phyloP scores from a whole-genome alignment of 2,888 invertebrate genomes.

The Loripinus fragilis region DNA sequence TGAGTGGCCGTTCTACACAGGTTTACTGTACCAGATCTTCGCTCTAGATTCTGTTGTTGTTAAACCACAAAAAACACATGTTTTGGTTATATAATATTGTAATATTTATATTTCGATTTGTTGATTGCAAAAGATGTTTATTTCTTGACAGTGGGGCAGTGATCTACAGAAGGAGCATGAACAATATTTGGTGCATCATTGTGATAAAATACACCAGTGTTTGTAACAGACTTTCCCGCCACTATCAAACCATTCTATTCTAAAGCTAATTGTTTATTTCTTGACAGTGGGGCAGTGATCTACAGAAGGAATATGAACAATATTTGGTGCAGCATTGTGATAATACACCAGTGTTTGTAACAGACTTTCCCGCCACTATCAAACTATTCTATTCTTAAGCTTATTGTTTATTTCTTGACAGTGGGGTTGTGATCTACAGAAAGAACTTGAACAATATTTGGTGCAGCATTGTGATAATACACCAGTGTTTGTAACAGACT shows the following conservation, averaged over 20 bases:
- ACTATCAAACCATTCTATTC: slow-evolving; percentile 98
- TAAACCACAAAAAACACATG: too few relatives aligned
- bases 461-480: slow-evolving; percentile 88
- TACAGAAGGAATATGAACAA: slow-evolving; percentile 96
- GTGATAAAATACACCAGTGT: slow-evolving; percentile 90
- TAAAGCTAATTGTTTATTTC: slow-evolving; percentile 87
- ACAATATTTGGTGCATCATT: slow-evolving; percentile 90
- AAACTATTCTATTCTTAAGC: slow-evolving; percentile 98
- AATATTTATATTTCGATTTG: too few relatives aligned
- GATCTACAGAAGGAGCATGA: slow-evolving; percentile 95
- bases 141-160: slow-evolving; percentile 84
- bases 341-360: slow-evolving; percentile 92
- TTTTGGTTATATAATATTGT: too few relatives aligned
- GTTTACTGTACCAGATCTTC: too few relatives aligned
- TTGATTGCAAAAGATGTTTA: too few relatives aligned
- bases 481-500: slow-evolving; percentile 95
- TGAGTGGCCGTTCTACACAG: too few relatives aligned
- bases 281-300: slow-evolving; percentile 86
- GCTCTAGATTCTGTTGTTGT: too few relatives aligned
- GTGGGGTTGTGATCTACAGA: slow-evolving; percentile 88
- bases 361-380: slow-evolving; percentile 93
- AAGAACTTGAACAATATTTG: slow-evolving; percentile 95
- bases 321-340: slow-evolving; percentile 90
- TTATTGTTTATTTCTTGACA: slow-evolving; percentile 78
- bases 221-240: slow-evolving; percentile 95